A percentile compares a stretch with the other conserved stretches of the same genome.
phyloP scores from a whole-genome alignment of 2,113 vertebrate species.

The Lepus europaeus region DNA sequence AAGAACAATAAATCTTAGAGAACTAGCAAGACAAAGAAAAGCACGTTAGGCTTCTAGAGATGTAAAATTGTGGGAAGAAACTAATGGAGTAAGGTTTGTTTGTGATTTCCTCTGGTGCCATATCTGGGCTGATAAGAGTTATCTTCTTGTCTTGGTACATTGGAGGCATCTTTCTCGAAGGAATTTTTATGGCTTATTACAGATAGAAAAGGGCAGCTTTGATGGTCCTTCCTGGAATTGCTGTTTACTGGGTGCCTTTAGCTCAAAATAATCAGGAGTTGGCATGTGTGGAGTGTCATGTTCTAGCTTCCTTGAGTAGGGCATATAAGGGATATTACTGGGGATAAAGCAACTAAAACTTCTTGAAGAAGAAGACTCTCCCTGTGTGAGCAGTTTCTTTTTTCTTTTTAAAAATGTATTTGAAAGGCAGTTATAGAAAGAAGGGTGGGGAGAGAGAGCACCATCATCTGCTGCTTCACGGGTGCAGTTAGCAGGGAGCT shows the following conservation, averaged over 20 bases:
- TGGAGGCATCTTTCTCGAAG: not conserved
- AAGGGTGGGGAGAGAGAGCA: no score
- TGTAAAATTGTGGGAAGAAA: not conserved
- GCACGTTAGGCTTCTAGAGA: not conserved
- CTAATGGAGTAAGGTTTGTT: not conserved
- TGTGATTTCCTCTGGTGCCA: not conserved
- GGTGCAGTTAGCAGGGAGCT: no score
- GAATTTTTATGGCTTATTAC: no score
- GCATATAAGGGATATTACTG: not conserved
- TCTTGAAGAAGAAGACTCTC: not conserved
- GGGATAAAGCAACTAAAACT: not conserved
- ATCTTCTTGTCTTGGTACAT: not conserved
- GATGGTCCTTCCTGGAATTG: no score
- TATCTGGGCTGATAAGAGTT: not conserved
- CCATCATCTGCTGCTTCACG: no score
- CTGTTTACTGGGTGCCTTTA: not conserved
- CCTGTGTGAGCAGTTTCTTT: not conserved
- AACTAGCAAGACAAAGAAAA: not conserved
- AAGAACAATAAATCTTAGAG: not conserved
- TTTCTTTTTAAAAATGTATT: no score
- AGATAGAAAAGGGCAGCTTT: no score
- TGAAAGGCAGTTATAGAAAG: no score
- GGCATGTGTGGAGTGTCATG: not conserved
- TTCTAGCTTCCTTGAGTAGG: not conserved
- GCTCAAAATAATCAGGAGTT: not conserved